Conservation (phyloP, 1,140 invertebrate species). For the Calephelis nemesis region DNA sequence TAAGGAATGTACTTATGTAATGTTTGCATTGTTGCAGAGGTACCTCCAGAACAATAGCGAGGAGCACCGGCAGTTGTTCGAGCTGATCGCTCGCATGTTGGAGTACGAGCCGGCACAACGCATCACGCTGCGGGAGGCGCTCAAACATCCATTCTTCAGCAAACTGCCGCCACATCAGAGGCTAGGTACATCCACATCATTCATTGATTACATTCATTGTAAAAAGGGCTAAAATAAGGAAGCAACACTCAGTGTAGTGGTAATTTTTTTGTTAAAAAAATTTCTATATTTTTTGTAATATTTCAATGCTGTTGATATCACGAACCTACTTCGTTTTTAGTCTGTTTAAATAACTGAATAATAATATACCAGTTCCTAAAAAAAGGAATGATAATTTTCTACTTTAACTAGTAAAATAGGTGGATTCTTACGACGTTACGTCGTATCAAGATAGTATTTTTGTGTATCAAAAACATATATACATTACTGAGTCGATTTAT, state of each 20-base stretch:
- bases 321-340: too few relatives aligned
- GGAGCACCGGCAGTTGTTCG: constrained; percentile 95
- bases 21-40: constrained; percentile 83
- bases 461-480: too few relatives aligned
- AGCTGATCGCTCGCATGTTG: constrained; percentile 96
- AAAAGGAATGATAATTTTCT: too few relatives aligned
- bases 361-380: too few relatives aligned
- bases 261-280: neutral
- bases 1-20: neutral
- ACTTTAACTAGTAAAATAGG: too few relatives aligned
- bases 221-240: neutral
- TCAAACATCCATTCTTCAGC: constrained; percentile 96
- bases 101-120: constrained; percentile 96
- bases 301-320: too few relatives aligned
- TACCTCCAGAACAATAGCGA: constrained; percentile 94
- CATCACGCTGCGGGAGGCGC: constrained; percentile 92
- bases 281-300: too few relatives aligned
- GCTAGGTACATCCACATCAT: constrained; percentile 67
- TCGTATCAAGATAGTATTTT: too few relatives aligned
- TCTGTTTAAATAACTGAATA: too few relatives aligned
- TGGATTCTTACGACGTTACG: too few relatives aligned
- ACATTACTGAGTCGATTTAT: too few relatives aligned
- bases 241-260: too few relatives aligned
- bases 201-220: neutral
- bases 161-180: constrained; percentile 88